phyloP scores from a whole-genome alignment of 2,797 vertebrate genomes.

The Falco peregrinus region DNA sequence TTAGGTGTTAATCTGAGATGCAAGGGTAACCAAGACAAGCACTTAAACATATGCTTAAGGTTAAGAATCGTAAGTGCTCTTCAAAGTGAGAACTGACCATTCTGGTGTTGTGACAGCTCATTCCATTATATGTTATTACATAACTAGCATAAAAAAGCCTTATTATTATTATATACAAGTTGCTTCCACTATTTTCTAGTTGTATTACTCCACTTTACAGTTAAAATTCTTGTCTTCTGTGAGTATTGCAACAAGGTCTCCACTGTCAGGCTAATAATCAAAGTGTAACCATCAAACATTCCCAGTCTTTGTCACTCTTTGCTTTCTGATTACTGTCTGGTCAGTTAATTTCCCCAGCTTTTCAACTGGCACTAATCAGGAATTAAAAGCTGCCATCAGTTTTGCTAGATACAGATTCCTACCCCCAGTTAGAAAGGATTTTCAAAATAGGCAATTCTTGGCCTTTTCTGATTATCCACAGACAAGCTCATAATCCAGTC shows the following conservation, averaged over 20 bases:
- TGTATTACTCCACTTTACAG: background rate
- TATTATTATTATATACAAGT: background rate
- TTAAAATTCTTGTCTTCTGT: background rate
- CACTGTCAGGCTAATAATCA: constrained; percentile 36
- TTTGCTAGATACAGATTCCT: constrained; percentile 74
- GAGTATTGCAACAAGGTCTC: background rate
- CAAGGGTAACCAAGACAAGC: background rate
- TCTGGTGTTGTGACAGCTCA: background rate
- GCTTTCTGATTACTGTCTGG: constrained; percentile 82
- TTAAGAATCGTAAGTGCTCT: background rate
- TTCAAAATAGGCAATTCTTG: constrained; percentile 90
- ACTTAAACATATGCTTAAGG: background rate
- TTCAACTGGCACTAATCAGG: constrained; percentile 85
- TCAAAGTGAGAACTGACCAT: background rate
- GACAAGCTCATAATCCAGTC: constrained; percentile 89
- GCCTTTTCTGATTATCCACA: constrained; percentile 84
- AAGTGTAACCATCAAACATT: background rate
- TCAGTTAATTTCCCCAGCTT: constrained; percentile 84
- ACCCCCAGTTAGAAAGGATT: constrained; percentile 78
- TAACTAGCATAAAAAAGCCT: background rate
- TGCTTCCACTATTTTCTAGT: background rate
- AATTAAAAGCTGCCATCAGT: constrained; percentile 84
- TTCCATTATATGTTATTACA: background rate
- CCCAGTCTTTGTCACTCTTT: constrained; percentile 2
- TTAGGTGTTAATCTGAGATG: background rate